Base-by-base conservation (phyloP, 2,113 vertebrate genomes). In the Cyanistes caeruleus region DNA sequence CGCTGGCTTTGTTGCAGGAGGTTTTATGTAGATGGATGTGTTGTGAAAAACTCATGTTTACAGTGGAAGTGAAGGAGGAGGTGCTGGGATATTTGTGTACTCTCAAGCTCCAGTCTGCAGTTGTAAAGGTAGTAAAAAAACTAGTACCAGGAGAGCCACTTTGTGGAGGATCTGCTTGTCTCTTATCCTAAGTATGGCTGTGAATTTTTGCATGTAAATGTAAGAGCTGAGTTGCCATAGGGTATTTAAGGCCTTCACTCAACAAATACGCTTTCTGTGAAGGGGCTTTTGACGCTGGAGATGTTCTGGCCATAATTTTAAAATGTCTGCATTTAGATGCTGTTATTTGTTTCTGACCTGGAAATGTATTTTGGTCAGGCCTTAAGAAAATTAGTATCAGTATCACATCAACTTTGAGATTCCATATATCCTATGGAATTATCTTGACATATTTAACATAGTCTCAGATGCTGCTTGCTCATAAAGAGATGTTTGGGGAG, bases 91-190 rank as follows among this genome's bases (percentile, higher is more conserved):
- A 49, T 30, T 79, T 30, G 7, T 62, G 90, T 69, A 52, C 46
- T 73, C 67, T 72, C 28, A 75, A 6, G 64, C 11, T 49, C 28
- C 49, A 46, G 30, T 9, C 51, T 89, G 59, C 46, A 52, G 25
- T 30, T 21, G 48, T 85, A 41, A 49, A 84, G 49, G 31, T 67
- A 19, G 14, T 56, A 53, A 58, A 75, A 75, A 78, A 23, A 13
- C 33, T 85, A 90, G 19, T 22, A 64, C 60, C 16, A 64, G 67
- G 79, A 87, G 13, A 84, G 28, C n/a, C 97, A 80, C 73, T 94
- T 94, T 96, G 51, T 70, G 73, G 53, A 89, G 94, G 95, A 33
- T 62, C 85, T 84, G 24, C 77, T 94, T 87, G 74, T 80, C 92
- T 94, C 23, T 93, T 94, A 91, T 81, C 49, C 3, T 87, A 93